Base-by-base conservation (phyloP, 1,140 invertebrate species). In the Aphidius ervi region DNA sequence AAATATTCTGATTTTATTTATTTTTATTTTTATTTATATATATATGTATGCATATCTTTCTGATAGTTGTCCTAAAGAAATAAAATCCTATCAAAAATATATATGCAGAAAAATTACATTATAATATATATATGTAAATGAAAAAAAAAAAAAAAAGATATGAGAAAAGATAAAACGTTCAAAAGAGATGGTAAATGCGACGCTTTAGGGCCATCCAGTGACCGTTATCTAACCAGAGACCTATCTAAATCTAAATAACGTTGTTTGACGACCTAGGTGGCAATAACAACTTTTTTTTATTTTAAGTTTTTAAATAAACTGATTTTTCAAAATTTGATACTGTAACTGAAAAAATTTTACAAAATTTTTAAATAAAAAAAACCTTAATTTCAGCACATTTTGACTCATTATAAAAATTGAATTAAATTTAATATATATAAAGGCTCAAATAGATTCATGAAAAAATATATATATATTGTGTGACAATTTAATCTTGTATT, bases 171-270 rank as follows among this genome's bases (percentile, higher is more conserved):
- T 48, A 47, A 53, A 56, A 62, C 40, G 60, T 58, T 53, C 55
- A 48, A 52, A 48, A 69, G 67, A 72, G 67, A 63, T 65, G 52
- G 65, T 74, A 75, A 76, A 74, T 70, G 57, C 63, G 69, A 61
- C 74, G 71, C 76, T 78, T 79, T 74, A 78, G 70, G 71, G 74
- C 74, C 74, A 75, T 77, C 64, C 66, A 57, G 76, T 65, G 75
- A 73, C 68, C 68, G 69, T 78, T 79, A 77, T 78, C 72, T 77
- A 65, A 61, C 61, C 41, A 39, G 41, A 59, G 55, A 31, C 55
- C 42, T 55, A 52, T 58, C 43, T 58, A 56, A 65, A 65, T 65
- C 59, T 65, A 62, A 65, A 65, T 62, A 65, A 62, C 63, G 50
- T 60, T 55, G 63, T 59, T 57, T 48, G 10, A 45, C 10, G 23